Conservation (phyloP, 2,797 vertebrate genomes). For the Chrosomus eos region DNA sequence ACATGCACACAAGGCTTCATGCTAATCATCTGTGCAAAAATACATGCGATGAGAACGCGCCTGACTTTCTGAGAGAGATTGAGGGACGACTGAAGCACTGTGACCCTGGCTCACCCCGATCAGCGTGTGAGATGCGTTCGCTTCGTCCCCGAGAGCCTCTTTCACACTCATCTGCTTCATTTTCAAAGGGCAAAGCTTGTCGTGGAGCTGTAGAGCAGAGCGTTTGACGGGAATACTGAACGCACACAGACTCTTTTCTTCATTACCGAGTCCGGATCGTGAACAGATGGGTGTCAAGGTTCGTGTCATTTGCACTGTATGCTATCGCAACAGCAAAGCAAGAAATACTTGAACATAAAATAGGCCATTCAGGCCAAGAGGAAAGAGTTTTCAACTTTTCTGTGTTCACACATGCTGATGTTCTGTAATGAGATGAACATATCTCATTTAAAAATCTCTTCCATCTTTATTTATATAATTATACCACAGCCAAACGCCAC, state of each 20-base stretch:
- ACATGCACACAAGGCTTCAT: background rate
- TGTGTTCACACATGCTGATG: background rate
- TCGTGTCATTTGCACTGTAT: background rate
- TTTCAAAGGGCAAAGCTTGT: constrained; percentile 19
- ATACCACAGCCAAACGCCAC: background rate
- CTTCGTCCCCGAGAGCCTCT: background rate
- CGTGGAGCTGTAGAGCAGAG: background rate
- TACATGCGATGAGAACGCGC: background rate
- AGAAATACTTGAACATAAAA: constrained; percentile 15
- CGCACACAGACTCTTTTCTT: background rate
- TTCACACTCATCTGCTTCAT: constrained; percentile 30
- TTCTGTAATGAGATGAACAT: background rate
- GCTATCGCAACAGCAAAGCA: background rate
- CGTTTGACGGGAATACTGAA: background rate
- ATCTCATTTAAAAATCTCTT: background rate
- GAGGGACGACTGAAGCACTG: background rate
- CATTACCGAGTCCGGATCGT: background rate
- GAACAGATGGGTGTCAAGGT: constrained; percentile 26
- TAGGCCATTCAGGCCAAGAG: background rate
- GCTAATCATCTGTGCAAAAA: background rate
- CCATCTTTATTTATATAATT: background rate
- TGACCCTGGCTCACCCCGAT: constrained; percentile 10
- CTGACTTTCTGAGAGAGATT: constrained; percentile 4
- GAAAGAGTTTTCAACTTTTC: background rate
- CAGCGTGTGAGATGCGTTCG: background rate